A percentile compares a stretch with the other conserved stretches of the same genome.
Evolutionary conservation across 2,113 vertebrate species (phyloP).

Genomic region (Oncorhynchus masou): DNA sequence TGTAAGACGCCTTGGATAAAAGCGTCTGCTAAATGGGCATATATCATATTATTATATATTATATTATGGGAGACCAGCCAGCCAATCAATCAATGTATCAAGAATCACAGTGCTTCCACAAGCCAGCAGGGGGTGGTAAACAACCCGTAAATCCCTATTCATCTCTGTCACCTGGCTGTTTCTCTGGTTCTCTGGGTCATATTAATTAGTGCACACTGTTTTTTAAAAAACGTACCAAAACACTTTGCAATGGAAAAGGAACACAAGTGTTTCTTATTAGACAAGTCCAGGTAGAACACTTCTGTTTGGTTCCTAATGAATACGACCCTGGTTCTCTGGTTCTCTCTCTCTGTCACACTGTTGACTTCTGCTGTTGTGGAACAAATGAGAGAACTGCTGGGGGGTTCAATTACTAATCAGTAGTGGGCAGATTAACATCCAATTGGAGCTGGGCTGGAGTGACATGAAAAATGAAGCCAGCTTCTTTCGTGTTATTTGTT

Average conservation of each 20-base stretch:
- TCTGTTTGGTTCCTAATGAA: too few relatives aligned
- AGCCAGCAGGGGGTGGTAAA: conserved; percentile 59
- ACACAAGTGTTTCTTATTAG: too few relatives aligned
- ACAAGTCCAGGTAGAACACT: too few relatives aligned
- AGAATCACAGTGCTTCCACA: not conserved
- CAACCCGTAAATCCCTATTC: conserved; percentile 33
- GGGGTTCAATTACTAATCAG: conserved; percentile 76
- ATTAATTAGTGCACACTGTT: conserved; percentile 14
- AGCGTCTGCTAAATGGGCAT: too few relatives aligned
- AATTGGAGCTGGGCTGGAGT: conserved; percentile 72
- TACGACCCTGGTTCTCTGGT: not conserved
- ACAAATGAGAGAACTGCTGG: conserved; percentile 72
- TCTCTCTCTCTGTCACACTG: conserved; percentile 26
- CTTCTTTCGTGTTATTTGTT: conserved; percentile 43
- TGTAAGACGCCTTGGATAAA: too few relatives aligned
- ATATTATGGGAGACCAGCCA: too few relatives aligned
- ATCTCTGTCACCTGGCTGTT: not conserved
- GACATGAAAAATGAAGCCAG: conserved; percentile 64
- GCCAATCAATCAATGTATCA: conserved; percentile 36
- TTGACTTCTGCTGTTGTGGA: conserved; percentile 72
- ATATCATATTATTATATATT: too few relatives aligned
- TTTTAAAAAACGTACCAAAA: conserved; percentile 14
- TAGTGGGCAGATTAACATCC: conserved; percentile 76
- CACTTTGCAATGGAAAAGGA: conserved; percentile 18
- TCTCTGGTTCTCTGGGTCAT: not conserved